These are phyloP conservation scores for Phrynocephalus versicolor DNA, from an alignment of 2,113 vertebrate species.

Conservation along the genomic window DNA sequence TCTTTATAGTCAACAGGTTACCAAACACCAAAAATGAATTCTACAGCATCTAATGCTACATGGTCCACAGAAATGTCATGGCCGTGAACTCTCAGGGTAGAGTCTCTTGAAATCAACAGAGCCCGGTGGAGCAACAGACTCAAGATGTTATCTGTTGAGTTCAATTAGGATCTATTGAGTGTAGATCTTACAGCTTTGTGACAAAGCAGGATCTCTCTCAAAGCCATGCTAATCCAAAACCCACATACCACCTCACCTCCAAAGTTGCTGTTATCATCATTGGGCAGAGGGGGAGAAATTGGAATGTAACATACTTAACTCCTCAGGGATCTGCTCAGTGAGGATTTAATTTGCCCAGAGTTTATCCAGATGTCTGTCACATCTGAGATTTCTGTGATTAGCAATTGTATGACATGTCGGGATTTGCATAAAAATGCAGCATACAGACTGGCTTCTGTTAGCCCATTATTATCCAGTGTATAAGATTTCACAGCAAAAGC, in stretches of 20 bases:
- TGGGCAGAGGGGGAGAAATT: not conserved
- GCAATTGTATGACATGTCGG: constrained; percentile 12
- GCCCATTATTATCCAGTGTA: constrained; percentile 16
- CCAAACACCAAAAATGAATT: not conserved
- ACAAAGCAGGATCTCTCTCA: constrained; percentile 5
- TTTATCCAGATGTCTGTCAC: constrained; percentile 12
- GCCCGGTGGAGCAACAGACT: not conserved
- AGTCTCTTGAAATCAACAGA: not conserved
- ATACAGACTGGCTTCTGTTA: constrained; percentile 32
- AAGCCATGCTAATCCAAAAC: not conserved
- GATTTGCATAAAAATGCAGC: constrained; percentile 26
- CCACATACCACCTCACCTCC: not conserved
- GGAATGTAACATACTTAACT: not conserved
- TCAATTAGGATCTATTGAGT: not conserved
- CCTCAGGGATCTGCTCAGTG: not conserved
- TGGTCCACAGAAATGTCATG: not conserved
- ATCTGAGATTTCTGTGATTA: constrained; percentile 13
- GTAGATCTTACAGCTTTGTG: not conserved
- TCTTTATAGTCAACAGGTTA: too few species aligned
- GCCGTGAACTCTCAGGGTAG: not conserved
- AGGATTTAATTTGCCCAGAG: not conserved
- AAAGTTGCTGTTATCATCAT: not conserved
- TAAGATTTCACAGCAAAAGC: constrained; percentile 28
- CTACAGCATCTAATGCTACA: not conserved
- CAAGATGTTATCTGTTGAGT: not conserved